phyloP scores from a whole-genome alignment of 2,113 vertebrate species.

The Hoplias malabaricus region DNA sequence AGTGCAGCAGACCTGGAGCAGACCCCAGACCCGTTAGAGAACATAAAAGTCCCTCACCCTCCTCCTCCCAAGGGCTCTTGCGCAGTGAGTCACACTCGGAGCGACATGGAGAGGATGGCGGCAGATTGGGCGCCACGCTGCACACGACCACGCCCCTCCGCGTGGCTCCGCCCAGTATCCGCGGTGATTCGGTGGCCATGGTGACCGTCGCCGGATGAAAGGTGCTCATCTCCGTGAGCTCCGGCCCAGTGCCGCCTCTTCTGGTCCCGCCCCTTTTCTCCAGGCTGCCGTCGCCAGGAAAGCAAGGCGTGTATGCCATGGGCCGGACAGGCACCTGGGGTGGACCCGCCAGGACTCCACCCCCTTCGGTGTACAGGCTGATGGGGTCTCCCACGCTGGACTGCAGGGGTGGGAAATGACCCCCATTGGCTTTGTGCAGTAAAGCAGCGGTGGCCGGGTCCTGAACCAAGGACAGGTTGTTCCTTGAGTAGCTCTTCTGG shows the following conservation, averaged over 20 bases:
- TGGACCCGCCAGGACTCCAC: slow-evolving; percentile 65
- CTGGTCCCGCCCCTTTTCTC: slow-evolving; percentile 86
- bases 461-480: slow-evolving; percentile 91
- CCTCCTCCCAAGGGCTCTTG: slow-evolving; percentile 91
- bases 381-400: slow-evolving; percentile 82
- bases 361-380: slow-evolving; percentile 61
- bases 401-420: slow-evolving; percentile 85
- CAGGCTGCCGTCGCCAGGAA: slow-evolving; percentile 88
- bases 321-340: slow-evolving; percentile 93
- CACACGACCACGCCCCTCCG: slow-evolving; percentile 92
- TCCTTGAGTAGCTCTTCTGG: slow-evolving; percentile 91
- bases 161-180: slow-evolving; percentile 80
- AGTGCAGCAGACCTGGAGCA: too few species aligned
- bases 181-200: slow-evolving; percentile 77
- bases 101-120: slow-evolving; percentile 84
- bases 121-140: slow-evolving; percentile 93
- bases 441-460: slow-evolving; percentile 92
- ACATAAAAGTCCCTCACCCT: slow-evolving; percentile 72
- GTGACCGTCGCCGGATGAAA: slow-evolving; percentile 79
- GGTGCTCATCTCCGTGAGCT: slow-evolving; percentile 95
- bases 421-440: slow-evolving; percentile 91
- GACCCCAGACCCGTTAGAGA: too few species aligned
- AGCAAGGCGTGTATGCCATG: slow-evolving; percentile 95
- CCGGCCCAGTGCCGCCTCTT: slow-evolving; percentile 70
- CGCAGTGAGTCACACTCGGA: slow-evolving; percentile 92